phyloP scores from a whole-genome alignment of 2,113 vertebrate genomes.

The Echinops telfairi region DNA sequence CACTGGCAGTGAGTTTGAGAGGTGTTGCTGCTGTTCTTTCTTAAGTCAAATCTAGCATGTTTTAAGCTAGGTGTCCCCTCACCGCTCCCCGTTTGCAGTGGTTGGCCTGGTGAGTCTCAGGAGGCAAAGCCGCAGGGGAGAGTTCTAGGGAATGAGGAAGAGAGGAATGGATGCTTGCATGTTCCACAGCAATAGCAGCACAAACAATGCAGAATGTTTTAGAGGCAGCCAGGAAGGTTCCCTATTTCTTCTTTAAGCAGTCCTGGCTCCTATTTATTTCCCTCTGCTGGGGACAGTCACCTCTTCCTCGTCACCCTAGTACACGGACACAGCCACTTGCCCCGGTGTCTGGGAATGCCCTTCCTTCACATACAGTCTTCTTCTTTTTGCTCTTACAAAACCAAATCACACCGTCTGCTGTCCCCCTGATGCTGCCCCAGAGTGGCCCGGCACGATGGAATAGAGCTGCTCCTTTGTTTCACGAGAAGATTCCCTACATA shows the following conservation, averaged over 20 bases:
- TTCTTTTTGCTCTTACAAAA: neutral
- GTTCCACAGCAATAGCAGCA: neutral
- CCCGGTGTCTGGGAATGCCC: neutral
- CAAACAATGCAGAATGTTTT: neutral
- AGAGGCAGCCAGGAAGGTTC: neutral
- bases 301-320: neutral
- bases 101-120: neutral
- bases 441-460: too few species aligned
- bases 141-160: neutral
- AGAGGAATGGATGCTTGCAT: neutral
- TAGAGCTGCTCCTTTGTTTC: too few species aligned
- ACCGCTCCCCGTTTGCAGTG: neutral
- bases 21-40: neutral
- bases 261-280: neutral
- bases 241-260: neutral
- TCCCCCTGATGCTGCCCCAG: too few species aligned
- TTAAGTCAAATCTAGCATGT: neutral
- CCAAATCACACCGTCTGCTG: too few species aligned
- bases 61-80: neutral
- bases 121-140: neutral
- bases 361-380: conserved; percentile 30
- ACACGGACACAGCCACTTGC: neutral
- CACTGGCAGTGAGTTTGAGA: too few species aligned
- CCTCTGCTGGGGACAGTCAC: neutral
- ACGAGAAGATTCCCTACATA: too few species aligned